These are phyloP conservation scores for Eriosoma lanigerum DNA, from an alignment of 1,140 invertebrate species.

Conservation along the genomic window DNA sequence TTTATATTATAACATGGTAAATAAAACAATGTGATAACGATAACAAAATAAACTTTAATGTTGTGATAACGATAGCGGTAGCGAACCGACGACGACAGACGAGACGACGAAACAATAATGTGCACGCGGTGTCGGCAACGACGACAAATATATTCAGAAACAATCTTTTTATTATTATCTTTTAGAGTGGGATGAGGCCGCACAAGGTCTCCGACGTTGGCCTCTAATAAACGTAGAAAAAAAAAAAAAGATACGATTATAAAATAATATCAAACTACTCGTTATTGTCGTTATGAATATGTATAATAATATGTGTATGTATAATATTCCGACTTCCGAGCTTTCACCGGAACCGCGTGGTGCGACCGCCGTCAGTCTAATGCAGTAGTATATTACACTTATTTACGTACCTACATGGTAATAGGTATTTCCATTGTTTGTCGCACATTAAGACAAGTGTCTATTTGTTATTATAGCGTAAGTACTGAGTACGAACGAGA, in stretches of 20 bases:
- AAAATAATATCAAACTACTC: neutral
- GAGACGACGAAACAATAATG: conserved; percentile 21
- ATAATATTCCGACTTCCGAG: conserved; percentile 20
- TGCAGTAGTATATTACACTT: neutral
- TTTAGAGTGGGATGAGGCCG: conserved; percentile 9
- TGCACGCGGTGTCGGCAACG: neutral
- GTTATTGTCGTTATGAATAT: too few relatives aligned
- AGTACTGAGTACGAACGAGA: neutral
- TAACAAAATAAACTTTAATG: neutral
- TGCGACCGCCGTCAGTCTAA: neutral
- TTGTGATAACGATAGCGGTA: neutral
- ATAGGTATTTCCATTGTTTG: too few relatives aligned
- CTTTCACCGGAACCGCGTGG: conserved; percentile 30
- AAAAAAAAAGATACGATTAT: conserved; percentile 2
- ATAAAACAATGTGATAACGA: too few relatives aligned
- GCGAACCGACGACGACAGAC: neutral
- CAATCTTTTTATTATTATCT: neutral
- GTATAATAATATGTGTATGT: neutral
- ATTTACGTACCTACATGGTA: neutral
- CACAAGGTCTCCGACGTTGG: conserved; percentile 31
- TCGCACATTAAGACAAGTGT: neutral
- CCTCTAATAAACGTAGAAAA: conserved; percentile 1
- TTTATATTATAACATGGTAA: too few relatives aligned
- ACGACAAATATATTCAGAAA: neutral
- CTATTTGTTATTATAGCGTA: neutral